Evolutionary conservation across 2,113 vertebrate species (phyloP).

Genomic region (Podarcis muralis): DNA sequence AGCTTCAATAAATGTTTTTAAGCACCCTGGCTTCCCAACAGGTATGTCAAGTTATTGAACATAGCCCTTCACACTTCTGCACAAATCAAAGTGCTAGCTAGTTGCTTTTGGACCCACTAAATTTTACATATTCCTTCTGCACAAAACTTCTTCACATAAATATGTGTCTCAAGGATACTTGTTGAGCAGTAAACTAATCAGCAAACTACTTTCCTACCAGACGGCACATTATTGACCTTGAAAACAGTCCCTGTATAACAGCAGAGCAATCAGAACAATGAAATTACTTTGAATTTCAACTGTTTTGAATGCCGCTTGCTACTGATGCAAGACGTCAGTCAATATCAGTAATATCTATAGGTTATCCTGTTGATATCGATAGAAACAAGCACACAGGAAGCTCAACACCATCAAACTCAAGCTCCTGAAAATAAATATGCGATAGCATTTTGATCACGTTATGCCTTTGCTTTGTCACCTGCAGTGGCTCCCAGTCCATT

Average conservation of each 20-base stretch:
- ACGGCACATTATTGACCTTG: neutral
- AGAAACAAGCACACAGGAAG: neutral
- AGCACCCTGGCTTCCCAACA: neutral
- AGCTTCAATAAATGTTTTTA: neutral
- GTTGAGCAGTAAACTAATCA: neutral
- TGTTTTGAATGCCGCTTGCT: neutral
- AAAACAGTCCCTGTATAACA: neutral
- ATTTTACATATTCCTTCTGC: neutral
- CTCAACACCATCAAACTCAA: neutral
- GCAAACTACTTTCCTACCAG: neutral
- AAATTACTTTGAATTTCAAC: neutral
- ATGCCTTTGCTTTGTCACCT: too few relatives aligned
- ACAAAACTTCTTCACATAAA: neutral
- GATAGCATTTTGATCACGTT: too few relatives aligned
- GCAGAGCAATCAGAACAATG: neutral
- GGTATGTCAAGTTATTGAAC: rapidly evolving
- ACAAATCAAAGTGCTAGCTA: constrained; percentile 10
- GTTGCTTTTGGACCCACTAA: constrained; percentile 1
- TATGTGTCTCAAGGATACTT: constrained; percentile 11
- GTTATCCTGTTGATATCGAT: neutral
- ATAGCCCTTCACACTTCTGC: rapidly evolving
- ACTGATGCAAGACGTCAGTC: neutral
- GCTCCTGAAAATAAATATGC: neutral
- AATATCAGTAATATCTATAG: neutral
- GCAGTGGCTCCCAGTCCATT: too few relatives aligned